Conservation (phyloP, 2,797 vertebrate genomes). For the Parambassis ranga region DNA sequence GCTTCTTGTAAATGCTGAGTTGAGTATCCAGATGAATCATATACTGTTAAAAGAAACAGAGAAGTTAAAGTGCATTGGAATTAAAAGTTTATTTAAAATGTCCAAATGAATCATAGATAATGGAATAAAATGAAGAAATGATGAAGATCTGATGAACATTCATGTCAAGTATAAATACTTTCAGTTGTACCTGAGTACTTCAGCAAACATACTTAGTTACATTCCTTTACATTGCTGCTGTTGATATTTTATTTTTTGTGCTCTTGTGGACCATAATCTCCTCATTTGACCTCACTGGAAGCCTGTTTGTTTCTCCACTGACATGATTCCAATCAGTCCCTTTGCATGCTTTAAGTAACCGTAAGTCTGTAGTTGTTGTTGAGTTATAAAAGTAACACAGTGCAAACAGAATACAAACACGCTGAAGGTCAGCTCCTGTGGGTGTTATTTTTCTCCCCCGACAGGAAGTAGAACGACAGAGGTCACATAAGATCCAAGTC, state of each 20-base stretch:
- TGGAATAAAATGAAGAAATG: too few relatives aligned
- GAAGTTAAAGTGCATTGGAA: too few relatives aligned
- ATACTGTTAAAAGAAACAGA: too few relatives aligned
- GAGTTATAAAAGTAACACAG: neutral
- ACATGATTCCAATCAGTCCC: conserved; percentile 23
- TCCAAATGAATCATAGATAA: too few relatives aligned
- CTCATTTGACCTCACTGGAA: conserved; percentile 16
- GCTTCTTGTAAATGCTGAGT: too few relatives aligned
- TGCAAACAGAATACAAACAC: neutral
- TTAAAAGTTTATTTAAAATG: too few relatives aligned
- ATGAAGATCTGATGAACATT: too few relatives aligned
- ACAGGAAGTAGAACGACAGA: conserved; percentile 14
- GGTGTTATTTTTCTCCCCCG: neutral
- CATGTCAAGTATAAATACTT: too few relatives aligned
- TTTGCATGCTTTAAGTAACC: neutral
- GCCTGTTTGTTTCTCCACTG: conserved; percentile 34
- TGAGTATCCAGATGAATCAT: too few relatives aligned
- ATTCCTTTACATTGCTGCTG: neutral
- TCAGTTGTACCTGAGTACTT: too few relatives aligned
- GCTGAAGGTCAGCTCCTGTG: neutral
- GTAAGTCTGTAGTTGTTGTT: neutral
- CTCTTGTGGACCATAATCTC: neutral
- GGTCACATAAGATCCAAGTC: neutral
- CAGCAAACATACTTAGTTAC: neutral
- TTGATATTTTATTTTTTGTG: neutral